Conservation (phyloP, 2,797 vertebrate species). For the Enteromius paludinosus region DNA sequence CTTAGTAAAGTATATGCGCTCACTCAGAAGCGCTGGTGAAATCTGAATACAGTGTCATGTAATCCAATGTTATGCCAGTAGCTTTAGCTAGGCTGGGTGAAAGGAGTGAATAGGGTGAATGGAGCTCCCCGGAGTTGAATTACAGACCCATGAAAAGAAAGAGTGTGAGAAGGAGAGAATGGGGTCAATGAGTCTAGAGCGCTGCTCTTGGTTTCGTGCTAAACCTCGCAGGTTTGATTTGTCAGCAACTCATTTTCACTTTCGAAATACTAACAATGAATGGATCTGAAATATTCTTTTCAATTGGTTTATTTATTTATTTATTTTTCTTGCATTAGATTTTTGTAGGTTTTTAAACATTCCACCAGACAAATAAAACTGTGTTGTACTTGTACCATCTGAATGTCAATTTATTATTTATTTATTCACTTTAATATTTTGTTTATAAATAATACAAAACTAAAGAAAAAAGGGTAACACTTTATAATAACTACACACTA, state of each 20-base stretch:
- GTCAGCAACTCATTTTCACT: background rate
- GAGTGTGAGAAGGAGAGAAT: constrained; percentile 16
- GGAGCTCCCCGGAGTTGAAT: constrained; percentile 50
- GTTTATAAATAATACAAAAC: background rate
- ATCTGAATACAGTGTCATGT: constrained; percentile 45
- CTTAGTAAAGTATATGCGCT: constrained; percentile 24
- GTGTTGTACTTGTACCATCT: background rate
- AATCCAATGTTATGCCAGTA: constrained; percentile 49
- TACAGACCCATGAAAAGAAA: constrained; percentile 53
- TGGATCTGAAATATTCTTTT: background rate
- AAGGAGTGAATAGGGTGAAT: constrained; percentile 49
- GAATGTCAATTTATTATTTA: background rate
- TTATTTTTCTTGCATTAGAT: background rate
- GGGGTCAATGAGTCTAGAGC: constrained; percentile 31
- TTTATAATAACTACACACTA: too few relatives aligned
- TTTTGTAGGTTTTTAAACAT: background rate
- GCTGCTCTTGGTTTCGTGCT: constrained; percentile 5
- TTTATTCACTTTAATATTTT: background rate
- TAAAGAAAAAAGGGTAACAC: too few relatives aligned
- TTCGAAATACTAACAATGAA: background rate
- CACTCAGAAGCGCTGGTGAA: constrained; percentile 7
- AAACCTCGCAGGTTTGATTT: constrained; percentile 6
- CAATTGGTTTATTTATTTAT: background rate
- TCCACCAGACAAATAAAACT: background rate
- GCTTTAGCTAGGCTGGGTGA: constrained; percentile 25